These are phyloP conservation scores for Actinostola sp. DNA, from an alignment of 92 coral and sea anemone genomes.

Conservation along the genomic window DNA sequence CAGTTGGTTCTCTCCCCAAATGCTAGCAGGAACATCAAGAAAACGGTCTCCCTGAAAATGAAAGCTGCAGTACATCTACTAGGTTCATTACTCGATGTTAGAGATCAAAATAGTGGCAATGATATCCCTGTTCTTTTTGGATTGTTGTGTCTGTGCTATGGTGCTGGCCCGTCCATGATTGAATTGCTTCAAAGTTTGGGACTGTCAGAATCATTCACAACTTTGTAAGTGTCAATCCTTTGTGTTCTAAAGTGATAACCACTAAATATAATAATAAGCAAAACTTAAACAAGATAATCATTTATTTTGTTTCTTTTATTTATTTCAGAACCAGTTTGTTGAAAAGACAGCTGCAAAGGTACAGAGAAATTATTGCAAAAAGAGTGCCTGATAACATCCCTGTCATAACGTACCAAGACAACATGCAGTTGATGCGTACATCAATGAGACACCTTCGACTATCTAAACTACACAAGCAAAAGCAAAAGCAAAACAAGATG, in stretches of 20 bases:
- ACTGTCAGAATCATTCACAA: conserved; percentile 29
- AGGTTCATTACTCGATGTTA: conserved; percentile 35
- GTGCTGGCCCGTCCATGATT: conserved; percentile 41
- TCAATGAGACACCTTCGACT: conserved; percentile 53
- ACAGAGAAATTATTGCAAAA: conserved; percentile 23
- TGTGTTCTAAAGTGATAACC: background rate
- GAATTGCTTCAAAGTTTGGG: conserved; percentile 24
- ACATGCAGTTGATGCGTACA: conserved; percentile 45
- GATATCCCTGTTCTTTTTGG: conserved; percentile 53
- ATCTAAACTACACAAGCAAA: conserved; percentile 43
- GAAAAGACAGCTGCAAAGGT: conserved; percentile 26
- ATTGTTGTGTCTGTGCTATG: conserved; percentile 39
- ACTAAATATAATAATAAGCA: too few species aligned
- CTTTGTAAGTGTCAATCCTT: conserved; percentile 21
- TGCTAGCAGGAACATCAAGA: conserved; percentile 20
- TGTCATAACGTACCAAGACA: conserved; percentile 49
- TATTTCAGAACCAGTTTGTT: conserved; percentile 29
- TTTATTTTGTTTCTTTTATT: too few species aligned
- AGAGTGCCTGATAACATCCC: conserved; percentile 26
- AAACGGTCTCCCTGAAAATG: conserved; percentile 28
- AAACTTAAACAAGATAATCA: too few species aligned
- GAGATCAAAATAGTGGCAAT: conserved; percentile 40
- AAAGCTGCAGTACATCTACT: conserved; percentile 41
- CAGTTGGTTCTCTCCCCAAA: conserved; percentile 46
- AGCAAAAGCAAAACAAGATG: conserved; percentile 35